Evolutionary conservation across 1,140 invertebrate species (phyloP), one percentile per base, ranked within the genome.

Genomic region (Polypedilum pembai): DNA sequence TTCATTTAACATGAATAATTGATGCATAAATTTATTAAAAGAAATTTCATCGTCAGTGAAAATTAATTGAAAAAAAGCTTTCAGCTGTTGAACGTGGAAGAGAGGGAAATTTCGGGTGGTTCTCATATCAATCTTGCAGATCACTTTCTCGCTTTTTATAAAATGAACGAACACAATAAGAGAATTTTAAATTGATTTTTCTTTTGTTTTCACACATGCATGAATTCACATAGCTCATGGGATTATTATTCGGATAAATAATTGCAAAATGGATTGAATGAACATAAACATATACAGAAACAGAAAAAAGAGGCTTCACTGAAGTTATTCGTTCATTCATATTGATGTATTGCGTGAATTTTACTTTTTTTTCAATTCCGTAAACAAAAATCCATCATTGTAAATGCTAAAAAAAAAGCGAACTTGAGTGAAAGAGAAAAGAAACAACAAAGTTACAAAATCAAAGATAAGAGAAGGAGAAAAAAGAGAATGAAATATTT

Each of bases 361-460:
- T 56, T 15, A 45, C 15, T 56, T 56, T 56, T 56, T 15, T 56
- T 56, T n/a, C 45, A 56, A 56, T 56, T 56, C n/a, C 45, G 45
- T 56, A 56, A 56, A 56, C 45, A 56, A 56, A 56, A 56, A 56
- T 56, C 15, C 45, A 56, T 56, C 45, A 56, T 56, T 56, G n/a
- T 56, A n/a, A 8, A n/a, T 12, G n/a, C 45, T 56, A 56, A 56
- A 56, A n/a, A 10, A 45, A 56, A 56, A 56, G 45, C 24, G 5
- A 33, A 33, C 24, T 33, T 33, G 24, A 33, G 1, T 56, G 15
- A 56, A 45, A 45, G 8, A 45, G 15, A 45, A 45, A 56, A n/a
- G n/a, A 56, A 56, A 56, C n/a, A 4, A 56, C 12, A 56, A 56
- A 4, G 15, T 56, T 56, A 12, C 45, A 56, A 56, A 56, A 56